Conservation (phyloP, 2,888 invertebrate species). For the Lagria hirta region DNA sequence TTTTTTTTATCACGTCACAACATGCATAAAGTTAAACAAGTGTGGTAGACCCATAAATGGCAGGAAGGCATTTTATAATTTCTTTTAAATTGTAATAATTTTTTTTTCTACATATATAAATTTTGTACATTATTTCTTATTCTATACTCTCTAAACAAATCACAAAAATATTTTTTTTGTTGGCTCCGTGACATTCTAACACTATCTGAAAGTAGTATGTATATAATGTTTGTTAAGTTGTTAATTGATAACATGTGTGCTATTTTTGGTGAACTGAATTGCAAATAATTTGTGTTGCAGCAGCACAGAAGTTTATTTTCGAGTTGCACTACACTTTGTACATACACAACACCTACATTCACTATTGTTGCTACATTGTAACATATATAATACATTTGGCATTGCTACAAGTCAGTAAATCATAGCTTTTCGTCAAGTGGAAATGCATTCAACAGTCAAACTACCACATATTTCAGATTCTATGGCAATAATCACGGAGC, state of each 20-base stretch:
- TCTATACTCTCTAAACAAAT: slow-evolving; percentile 56
- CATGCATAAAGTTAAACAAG: slow-evolving; percentile 50
- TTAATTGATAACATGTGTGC: slow-evolving; percentile 40
- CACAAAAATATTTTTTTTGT: slow-evolving; percentile 56
- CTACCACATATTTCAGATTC: slow-evolving; percentile 8
- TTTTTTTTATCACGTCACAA: slow-evolving; percentile 51
- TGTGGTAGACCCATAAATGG: slow-evolving; percentile 63
- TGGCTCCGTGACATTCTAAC: slow-evolving; percentile 48
- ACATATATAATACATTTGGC: slow-evolving; percentile 56
- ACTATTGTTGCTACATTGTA: slow-evolving; percentile 50
- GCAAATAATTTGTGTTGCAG: slow-evolving; percentile 37
- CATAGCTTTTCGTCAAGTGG: slow-evolving; percentile 27
- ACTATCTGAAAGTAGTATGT: slow-evolving; percentile 40
- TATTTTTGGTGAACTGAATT: slow-evolving; percentile 44
- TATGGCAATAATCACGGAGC: slow-evolving; percentile 10
- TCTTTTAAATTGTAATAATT: slow-evolving; percentile 55
- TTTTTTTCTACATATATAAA: slow-evolving; percentile 55
- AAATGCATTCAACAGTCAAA: slow-evolving; percentile 16
- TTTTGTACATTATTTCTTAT: slow-evolving; percentile 57
- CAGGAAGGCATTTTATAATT: slow-evolving; percentile 65
- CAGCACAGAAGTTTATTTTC: slow-evolving; percentile 41
- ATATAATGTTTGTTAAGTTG: slow-evolving; percentile 39
- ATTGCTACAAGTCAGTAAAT: slow-evolving; percentile 47
- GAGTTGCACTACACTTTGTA: slow-evolving; percentile 52
- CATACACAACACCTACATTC: slow-evolving; percentile 52